phyloP scores from a whole-genome alignment of 2,888 invertebrate genomes.

The Lepas anatifera region DNA sequence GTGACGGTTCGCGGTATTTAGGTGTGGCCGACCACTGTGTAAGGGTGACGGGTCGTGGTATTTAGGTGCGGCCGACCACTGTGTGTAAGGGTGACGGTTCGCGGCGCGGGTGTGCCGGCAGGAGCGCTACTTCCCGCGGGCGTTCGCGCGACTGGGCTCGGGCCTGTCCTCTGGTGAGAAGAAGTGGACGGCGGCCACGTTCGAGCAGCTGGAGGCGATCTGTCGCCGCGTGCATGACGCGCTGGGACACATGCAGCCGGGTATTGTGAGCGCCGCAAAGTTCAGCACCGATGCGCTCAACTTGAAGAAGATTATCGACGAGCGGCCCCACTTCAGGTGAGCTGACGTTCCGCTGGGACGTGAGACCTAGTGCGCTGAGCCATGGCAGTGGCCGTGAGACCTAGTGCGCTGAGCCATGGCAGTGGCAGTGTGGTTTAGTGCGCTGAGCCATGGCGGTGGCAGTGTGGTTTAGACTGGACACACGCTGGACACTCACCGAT shows the following conservation, averaged over 20 bases:
- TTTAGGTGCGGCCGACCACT: too few species aligned
- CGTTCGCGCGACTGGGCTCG: background rate
- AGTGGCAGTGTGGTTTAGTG: too few species aligned
- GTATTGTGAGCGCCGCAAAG: background rate
- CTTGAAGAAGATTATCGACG: background rate
- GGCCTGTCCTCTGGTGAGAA: background rate
- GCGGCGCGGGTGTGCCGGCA: background rate
- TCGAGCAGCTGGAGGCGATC: background rate
- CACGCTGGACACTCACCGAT: too few species aligned
- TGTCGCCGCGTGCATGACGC: background rate
- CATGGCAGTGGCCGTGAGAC: too few species aligned
- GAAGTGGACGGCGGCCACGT: conserved; percentile 10
- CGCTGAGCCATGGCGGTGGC: too few species aligned
- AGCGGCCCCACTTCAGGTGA: background rate
- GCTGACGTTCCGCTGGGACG: background rate
- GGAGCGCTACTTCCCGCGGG: conserved; percentile 10
- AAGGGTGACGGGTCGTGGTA: too few species aligned
- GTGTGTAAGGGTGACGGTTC: too few species aligned
- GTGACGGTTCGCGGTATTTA: too few species aligned
- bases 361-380: too few species aligned
- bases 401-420: too few species aligned
- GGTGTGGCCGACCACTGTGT: too few species aligned
- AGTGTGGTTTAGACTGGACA: too few species aligned
- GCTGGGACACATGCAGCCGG: background rate
- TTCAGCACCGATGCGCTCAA: background rate